These are phyloP conservation scores for Mormyrus lacerda DNA, from an alignment of 2,113 vertebrate species.

Conservation along the genomic window DNA sequence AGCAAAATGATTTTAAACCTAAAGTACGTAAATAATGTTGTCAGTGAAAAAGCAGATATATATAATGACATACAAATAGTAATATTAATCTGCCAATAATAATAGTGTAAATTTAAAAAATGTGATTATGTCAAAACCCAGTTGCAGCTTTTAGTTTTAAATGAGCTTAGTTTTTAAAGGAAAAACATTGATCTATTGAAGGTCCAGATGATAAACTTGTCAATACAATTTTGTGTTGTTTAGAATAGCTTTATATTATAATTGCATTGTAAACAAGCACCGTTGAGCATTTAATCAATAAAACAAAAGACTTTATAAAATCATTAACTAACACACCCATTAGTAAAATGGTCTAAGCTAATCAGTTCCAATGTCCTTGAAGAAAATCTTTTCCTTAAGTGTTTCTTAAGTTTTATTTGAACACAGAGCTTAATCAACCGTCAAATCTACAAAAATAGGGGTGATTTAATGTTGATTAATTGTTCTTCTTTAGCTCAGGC, in stretches of 20 bases:
- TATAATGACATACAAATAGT: not conserved
- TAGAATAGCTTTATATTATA: not conserved
- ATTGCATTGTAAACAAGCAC: conserved; percentile 13
- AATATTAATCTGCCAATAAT: not conserved
- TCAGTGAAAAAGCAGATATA: not conserved
- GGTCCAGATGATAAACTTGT: conserved; percentile 3
- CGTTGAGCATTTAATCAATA: conserved; percentile 38
- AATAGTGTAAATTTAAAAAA: not conserved
- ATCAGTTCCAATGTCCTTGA: conserved; percentile 6
- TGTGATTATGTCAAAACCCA: not conserved
- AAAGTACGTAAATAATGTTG: not conserved
- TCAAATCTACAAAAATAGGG: conserved; percentile 11
- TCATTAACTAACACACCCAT: conserved; percentile 35
- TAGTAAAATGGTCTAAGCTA: conserved; percentile 15
- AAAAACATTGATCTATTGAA: not conserved
- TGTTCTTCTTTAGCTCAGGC: not conserved
- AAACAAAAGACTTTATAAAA: conserved; percentile 36
- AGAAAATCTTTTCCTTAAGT: conserved; percentile 30
- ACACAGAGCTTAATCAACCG: conserved; percentile 36
- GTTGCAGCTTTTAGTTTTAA: not conserved
- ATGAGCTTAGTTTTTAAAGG: not conserved
- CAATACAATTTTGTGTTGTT: not conserved
- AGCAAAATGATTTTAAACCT: not conserved
- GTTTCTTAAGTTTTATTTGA: conserved; percentile 33
- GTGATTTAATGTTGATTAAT: not conserved